A percentile compares a stretch with the other conserved stretches of the same genome.
Evolutionary conservation across 2,888 invertebrate species (phyloP).

Genomic region (Harpagoxenus sublaevis): DNA sequence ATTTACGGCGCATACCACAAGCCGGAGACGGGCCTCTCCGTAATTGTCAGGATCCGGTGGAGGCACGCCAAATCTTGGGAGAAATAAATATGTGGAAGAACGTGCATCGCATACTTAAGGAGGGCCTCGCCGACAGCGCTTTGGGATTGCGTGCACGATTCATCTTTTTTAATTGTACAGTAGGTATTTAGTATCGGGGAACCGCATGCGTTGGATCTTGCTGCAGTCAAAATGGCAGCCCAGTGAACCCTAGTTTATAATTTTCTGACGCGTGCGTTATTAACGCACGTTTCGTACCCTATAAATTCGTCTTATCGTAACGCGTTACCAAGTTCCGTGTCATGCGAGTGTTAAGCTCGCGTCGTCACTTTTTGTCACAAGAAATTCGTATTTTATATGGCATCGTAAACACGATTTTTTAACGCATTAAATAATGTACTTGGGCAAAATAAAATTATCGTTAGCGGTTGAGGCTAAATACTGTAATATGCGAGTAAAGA

Average conservation of each 20-base stretch:
- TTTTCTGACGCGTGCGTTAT: background rate
- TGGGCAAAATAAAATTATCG: background rate
- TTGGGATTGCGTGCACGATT: background rate
- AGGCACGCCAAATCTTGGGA: conserved; percentile 9
- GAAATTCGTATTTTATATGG: background rate
- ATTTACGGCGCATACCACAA: conserved; percentile 23
- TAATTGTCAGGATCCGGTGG: conserved; percentile 30
- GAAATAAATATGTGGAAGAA: conserved; percentile 22
- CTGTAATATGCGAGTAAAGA: background rate
- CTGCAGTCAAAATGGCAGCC: background rate
- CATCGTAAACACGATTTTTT: background rate
- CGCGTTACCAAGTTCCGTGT: background rate
- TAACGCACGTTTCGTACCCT: background rate
- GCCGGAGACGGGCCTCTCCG: background rate
- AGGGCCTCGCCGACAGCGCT: background rate
- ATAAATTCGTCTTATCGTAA: background rate
- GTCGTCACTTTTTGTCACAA: background rate
- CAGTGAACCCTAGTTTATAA: background rate
- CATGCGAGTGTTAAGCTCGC: background rate
- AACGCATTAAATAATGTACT: background rate
- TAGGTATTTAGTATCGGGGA: background rate
- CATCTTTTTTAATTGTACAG: conserved; percentile 36
- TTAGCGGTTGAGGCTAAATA: background rate
- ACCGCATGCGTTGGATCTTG: background rate
- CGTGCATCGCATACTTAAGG: conserved; percentile 36